Evolutionary conservation across 2,113 vertebrate genomes (phyloP), one percentile per base, ranked within the genome.

Genomic region (Scomber colias): DNA sequence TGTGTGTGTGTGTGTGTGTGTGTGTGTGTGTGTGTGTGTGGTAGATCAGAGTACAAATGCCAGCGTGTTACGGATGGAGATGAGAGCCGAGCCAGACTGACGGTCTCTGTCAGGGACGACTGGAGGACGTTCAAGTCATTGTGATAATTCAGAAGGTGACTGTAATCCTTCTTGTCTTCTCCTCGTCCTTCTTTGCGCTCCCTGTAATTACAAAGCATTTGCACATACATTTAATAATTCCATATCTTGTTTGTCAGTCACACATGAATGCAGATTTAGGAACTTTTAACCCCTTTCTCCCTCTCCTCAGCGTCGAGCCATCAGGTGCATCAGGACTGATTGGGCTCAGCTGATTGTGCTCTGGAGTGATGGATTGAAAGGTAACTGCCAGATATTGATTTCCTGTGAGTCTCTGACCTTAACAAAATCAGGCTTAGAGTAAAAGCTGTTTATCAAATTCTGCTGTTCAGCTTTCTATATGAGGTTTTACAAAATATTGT

Each of bases 321-420:
- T 83, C 95, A 44, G 71, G 57, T 82, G 71, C 27, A 62, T 89
- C 78, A 66, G 86, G 91, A 62, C 97, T 96, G 40, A 71, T 89
- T 77, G 95, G 95, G 96, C 90, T 27, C 24, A 27, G 24, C 97
- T 96, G 40, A 71, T 89, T 77, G 95, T 95, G 96, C 90, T 97
- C 7, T 92, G 93, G 85, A 89, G 83, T 24, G 76, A 96, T 62
- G 94, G 96, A 79, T 90, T 96, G 51, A 97, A 94, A 95, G 96
- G 95, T 96, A 94, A 87, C 63, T 73, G 84, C 90, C 85, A 90
- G 74, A 70, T 89, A 90, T 89, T 13, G 87, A 90, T 89, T 57
- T 7, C 30, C 76, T 66, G 64, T 48, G 21, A 82, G 78, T 53
- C 12, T 66, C 69, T 78, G 84, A 82, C 80, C 80, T 80, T 57